phyloP scores from a whole-genome alignment of 2,888 invertebrate genomes.

The Spatulosminthurus flaviceps region DNA sequence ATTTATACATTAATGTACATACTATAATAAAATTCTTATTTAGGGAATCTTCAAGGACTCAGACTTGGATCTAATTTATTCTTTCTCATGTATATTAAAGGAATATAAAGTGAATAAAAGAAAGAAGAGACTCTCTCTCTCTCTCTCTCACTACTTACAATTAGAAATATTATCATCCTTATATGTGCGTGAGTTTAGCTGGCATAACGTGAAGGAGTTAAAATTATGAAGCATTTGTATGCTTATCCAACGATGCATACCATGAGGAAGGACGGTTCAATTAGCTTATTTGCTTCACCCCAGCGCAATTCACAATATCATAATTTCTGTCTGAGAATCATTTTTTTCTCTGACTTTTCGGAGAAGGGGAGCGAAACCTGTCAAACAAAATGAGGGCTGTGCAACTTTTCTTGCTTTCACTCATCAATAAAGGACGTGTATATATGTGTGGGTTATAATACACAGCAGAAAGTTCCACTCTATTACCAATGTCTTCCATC shows the following conservation, averaged over 20 bases:
- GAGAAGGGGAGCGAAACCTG: conserved; percentile 24
- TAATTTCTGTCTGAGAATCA: conserved; percentile 19
- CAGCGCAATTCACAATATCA: conserved; percentile 22
- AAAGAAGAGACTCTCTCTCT: no score
- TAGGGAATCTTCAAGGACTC: no score
- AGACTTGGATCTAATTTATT: no score
- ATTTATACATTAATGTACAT: no score
- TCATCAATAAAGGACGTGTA: conserved; percentile 8
- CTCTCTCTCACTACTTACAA: no score
- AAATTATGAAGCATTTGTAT: conserved; percentile 33
- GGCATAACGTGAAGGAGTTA: conserved; percentile 30
- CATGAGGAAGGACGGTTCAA: conserved; percentile 38
- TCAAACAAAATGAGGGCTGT: conserved; percentile 23
- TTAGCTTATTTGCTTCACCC: conserved; percentile 43
- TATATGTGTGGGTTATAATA: neutral
- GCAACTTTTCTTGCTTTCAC: conserved; percentile 35
- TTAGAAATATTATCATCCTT: neutral
- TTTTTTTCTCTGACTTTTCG: conserved; percentile 32
- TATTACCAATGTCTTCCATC: neutral
- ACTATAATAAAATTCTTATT: no score
- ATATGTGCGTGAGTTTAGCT: conserved; percentile 33
- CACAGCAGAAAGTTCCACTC: neutral
- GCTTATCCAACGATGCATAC: conserved; percentile 40
- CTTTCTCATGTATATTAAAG: no score
- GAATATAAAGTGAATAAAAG: no score